phyloP scores from a whole-genome alignment of 2,888 invertebrate species.

The Drosophila picticornis region DNA sequence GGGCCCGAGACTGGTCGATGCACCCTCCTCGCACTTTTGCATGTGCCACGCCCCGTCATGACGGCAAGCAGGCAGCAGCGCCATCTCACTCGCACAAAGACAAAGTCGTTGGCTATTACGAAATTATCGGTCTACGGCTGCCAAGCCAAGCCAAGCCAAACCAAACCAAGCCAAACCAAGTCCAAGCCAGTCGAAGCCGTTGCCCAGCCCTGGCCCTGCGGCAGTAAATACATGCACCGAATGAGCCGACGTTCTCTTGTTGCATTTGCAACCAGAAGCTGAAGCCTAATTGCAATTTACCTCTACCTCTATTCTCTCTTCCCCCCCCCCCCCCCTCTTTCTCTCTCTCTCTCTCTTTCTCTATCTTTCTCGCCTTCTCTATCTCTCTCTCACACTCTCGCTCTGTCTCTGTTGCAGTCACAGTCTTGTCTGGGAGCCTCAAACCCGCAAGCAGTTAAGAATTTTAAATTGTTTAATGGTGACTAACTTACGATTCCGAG shows the following conservation, averaged over 20 bases:
- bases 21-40: slow-evolving; percentile 70
- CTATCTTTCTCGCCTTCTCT: not conserved
- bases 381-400: not conserved
- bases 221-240: slow-evolving; percentile 79
- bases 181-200: slow-evolving; percentile 50
- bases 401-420: slow-evolving; percentile 9
- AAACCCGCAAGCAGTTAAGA: slow-evolving; percentile 70
- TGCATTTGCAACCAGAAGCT: slow-evolving; percentile 83
- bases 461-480: slow-evolving; percentile 81
- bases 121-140: slow-evolving; percentile 75
- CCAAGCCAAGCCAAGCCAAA: not conserved
- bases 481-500: slow-evolving; percentile 81
- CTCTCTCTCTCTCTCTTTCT: not conserved
- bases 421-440: slow-evolving; percentile 28
- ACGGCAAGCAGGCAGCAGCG: slow-evolving; percentile 22
- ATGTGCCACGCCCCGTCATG: slow-evolving; percentile 73
- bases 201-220: slow-evolving; percentile 73
- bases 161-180: slow-evolving; percentile 1
- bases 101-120: slow-evolving; percentile 74
- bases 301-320: slow-evolving; percentile 24
- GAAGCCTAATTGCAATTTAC: slow-evolving; percentile 84
- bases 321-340: not conserved
- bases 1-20: slow-evolving; percentile 26
- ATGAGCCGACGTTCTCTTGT: slow-evolving; percentile 59
- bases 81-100: slow-evolving; percentile 60